Base-by-base conservation (phyloP, 1,140 invertebrate species). In the Tribolium castaneum region DNA sequence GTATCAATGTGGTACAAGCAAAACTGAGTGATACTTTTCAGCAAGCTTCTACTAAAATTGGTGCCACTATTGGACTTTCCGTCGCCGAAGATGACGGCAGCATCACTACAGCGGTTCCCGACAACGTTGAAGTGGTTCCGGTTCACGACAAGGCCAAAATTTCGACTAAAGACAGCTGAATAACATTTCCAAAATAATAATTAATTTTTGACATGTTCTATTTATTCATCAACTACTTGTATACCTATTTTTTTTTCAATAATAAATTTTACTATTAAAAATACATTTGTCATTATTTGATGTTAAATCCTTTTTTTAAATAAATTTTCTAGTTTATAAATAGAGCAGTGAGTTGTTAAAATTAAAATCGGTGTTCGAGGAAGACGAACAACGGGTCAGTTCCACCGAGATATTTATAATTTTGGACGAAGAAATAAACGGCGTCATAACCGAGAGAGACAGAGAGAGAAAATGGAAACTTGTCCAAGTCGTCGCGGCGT, bases 1-100 rank as follows among this genome's bases (percentile, higher is more conserved):
- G 96, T 87, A 98, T 99, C 85, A 98, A 98, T 84, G 95, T 98
- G 19, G 96, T 98, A 50, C 97, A 98, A 89, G 94, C 95, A 78
- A 92, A 91, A 86, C 85, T 97, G 6, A 94, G 93, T 13, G 92
- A 95, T 85, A 95, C 94, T 0, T 97, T 97, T 83, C 92, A 92
- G 82, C 92, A 94, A 80, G 95, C 96, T 0, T 96, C 94, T 83
- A 91, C 93, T 14, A 96, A 96, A 84, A 91, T 97, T 30, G 94
- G 94, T 1, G 93, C 93, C 10, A 94, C 94, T 14, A 95, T 97
- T 73, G 95, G 95, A 30, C 87, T 96, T 13, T 91, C 91, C 76
- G 89, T 95, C 2, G 89, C 91, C 4, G 92, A 93, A 78, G 91
- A 93, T 78, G 92, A 92, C 81, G 90, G 90, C 66, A 84, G 75